Conservation (phyloP, 2,888 invertebrate species). For the Drosophila demipolita region DNA sequence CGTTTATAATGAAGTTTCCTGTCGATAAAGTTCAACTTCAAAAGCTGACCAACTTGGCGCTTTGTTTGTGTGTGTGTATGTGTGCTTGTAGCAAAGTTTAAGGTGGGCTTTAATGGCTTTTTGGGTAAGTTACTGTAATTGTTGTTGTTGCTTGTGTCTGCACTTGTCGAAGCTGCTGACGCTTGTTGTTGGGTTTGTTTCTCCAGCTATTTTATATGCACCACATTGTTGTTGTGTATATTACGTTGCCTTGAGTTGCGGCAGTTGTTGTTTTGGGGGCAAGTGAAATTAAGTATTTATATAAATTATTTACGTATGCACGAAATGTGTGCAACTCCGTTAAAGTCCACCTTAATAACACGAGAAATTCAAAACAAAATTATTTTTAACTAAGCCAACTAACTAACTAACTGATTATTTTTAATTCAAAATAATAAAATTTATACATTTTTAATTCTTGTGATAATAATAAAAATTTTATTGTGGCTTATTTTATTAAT, state of each 20-base stretch:
- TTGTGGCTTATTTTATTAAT: neutral
- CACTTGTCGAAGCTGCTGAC: slow-evolving; percentile 28
- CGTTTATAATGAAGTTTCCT: slow-evolving; percentile 80
- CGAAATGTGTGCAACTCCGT: neutral
- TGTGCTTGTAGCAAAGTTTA: slow-evolving; percentile 49
- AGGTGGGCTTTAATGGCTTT: slow-evolving; percentile 59
- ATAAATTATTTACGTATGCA: slow-evolving; percentile 1
- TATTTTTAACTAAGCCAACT: neutral
- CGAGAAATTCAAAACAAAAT: neutral
- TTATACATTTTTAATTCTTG: neutral
- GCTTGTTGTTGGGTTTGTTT: slow-evolving; percentile 18
- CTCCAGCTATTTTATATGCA: slow-evolving; percentile 31
- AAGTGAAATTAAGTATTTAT: slow-evolving; percentile 9
- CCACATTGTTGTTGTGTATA: slow-evolving; percentile 34
- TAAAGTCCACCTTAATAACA: neutral
- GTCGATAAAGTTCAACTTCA: slow-evolving; percentile 74
- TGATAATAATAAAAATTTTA: neutral
- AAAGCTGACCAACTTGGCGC: slow-evolving; percentile 39
- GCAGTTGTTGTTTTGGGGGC: slow-evolving; percentile 9
- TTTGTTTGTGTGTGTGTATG: slow-evolving; percentile 13
- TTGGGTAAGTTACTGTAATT: slow-evolving; percentile 37
- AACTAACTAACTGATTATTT: neutral
- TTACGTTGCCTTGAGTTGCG: slow-evolving; percentile 44
- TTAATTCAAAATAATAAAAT: neutral
- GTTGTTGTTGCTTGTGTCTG: slow-evolving; percentile 25